Percentiles rank a stretch among this genome's conserved stretches.
Evolutionary conservation across 2,113 vertebrate species (phyloP).

Genomic region (Pterocles burchelli): DNA sequence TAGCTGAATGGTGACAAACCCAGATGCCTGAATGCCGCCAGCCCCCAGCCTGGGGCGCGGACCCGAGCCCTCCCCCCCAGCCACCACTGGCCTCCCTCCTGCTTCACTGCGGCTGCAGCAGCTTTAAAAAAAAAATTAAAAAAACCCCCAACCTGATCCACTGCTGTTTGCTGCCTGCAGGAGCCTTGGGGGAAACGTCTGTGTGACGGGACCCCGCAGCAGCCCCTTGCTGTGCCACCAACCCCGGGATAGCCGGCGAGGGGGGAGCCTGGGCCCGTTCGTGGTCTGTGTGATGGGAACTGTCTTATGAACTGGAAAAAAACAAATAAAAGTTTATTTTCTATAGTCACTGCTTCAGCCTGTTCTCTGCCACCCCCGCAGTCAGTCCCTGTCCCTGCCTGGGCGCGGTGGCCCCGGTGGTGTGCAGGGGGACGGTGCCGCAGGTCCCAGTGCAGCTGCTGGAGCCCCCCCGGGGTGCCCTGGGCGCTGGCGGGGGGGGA

Average conservation of each 20-base stretch:
- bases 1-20: background rate
- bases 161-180: background rate
- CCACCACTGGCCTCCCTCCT: background rate
- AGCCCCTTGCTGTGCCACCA: background rate
- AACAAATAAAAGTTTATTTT: slow-evolving; percentile 82
- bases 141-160: background rate
- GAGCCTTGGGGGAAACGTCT: background rate
- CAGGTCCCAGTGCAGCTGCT: background rate
- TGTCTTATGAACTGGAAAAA: slow-evolving; percentile 78
- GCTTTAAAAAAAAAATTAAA: background rate
- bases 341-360: slow-evolving; percentile 64
- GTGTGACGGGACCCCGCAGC: background rate
- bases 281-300: slow-evolving; percentile 72
- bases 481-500: background rate
- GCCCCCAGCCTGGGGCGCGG: too few species aligned
- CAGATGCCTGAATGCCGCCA: background rate
- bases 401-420: fast-evolving
- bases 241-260: background rate
- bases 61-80: background rate
- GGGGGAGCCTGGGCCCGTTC: slow-evolving; percentile 12
- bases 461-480: background rate
- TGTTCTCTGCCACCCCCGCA: background rate
- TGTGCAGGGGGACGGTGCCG: fast-evolving
- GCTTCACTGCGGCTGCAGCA: background rate
- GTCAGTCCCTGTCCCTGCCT: background rate